Evolutionary conservation across 1,140 invertebrate genomes (phyloP).

Genomic region (Berghia stephanieae): DNA sequence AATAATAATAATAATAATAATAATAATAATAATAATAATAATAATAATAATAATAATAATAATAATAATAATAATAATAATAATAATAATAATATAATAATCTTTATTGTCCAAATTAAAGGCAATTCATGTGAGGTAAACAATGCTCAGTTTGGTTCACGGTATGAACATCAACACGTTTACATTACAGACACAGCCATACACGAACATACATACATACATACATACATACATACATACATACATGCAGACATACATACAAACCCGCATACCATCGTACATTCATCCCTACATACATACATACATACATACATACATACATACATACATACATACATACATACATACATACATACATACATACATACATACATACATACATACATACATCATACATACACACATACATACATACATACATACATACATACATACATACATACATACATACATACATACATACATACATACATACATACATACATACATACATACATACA

Average conservation of each 20-base stretch:
- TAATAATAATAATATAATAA: not conserved
- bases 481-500: not conserved
- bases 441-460: not conserved
- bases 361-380: not conserved
- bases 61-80: not conserved
- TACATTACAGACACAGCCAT: no score
- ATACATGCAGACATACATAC: no score
- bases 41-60: not conserved
- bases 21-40: not conserved
- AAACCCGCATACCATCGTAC: not conserved
- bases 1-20: not conserved
- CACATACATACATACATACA: not conserved
- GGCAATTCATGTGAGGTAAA: no score
- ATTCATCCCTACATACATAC: no score
- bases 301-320: not conserved
- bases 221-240: slow-evolving; percentile 1
- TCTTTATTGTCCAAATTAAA: no score
- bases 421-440: slow-evolving; percentile 17
- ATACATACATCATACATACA: not conserved
- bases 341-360: not conserved
- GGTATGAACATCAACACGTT: no score
- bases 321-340: not conserved
- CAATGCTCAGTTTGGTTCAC: no score
- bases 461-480: slow-evolving; percentile 5
- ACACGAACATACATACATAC: not conserved